Evolutionary conservation across 2,113 vertebrate genomes (phyloP).

Genomic region (Laticauda laticaudata): DNA sequence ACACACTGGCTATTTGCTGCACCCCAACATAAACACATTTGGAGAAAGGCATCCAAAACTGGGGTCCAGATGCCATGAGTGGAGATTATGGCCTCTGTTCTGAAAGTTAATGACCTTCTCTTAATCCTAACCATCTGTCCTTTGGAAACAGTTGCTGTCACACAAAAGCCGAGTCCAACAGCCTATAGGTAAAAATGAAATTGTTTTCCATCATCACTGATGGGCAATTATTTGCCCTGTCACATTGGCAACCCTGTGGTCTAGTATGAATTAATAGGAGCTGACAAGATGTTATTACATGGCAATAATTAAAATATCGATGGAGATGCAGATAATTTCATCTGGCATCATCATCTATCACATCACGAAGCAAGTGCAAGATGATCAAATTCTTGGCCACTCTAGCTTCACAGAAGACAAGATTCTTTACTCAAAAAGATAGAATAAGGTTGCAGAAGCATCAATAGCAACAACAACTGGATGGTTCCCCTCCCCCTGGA

Average conservation of each 20-base stretch:
- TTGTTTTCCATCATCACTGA: slow-evolving; percentile 23
- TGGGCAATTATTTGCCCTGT: slow-evolving; percentile 17
- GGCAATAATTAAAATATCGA: slow-evolving; percentile 34
- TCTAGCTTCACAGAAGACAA: neutral
- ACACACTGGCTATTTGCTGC: neutral
- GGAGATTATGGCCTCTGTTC: neutral
- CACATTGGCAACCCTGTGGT: neutral
- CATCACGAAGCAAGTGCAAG: slow-evolving; percentile 26
- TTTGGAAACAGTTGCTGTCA: neutral
- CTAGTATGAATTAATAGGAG: slow-evolving; percentile 14
- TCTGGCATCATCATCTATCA: slow-evolving; percentile 17
- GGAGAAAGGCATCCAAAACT: neutral
- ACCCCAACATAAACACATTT: neutral
- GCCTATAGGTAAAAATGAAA: neutral
- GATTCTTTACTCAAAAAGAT: neutral
- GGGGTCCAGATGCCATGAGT: neutral
- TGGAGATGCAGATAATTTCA: neutral
- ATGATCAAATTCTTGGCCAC: neutral
- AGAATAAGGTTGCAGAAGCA: neutral
- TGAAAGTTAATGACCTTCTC: neutral
- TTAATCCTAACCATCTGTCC: neutral
- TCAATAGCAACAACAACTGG: neutral
- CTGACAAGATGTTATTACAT: slow-evolving; percentile 26
- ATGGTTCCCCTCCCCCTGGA: neutral
- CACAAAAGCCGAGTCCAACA: neutral